Evolutionary conservation across 2,888 invertebrate genomes (phyloP).

Genomic region (Chloromyia formosa): DNA sequence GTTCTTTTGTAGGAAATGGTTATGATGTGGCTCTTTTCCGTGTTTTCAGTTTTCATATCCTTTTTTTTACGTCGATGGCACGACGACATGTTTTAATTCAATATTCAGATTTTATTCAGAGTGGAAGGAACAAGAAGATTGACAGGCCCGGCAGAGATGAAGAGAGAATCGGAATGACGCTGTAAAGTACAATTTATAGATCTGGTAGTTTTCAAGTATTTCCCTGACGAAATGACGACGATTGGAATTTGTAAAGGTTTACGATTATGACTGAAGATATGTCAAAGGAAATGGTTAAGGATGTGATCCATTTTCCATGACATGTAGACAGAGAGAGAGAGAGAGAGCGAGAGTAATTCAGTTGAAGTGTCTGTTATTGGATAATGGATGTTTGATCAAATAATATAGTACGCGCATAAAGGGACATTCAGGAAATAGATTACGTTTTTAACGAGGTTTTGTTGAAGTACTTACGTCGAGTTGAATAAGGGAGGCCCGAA

Average conservation of each 20-base stretch:
- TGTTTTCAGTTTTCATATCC: not conserved
- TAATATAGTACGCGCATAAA: too few relatives aligned
- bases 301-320: too few relatives aligned
- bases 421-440: too few relatives aligned
- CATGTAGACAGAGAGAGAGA: too few relatives aligned
- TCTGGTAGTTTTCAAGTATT: not conserved
- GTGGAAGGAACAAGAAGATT: not conserved
- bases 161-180: not conserved
- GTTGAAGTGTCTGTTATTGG: too few relatives aligned
- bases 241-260: slow-evolving; percentile 8
- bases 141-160: too few relatives aligned
- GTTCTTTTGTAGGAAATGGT: slow-evolving; percentile 9
- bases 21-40: not conserved
- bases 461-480: too few relatives aligned
- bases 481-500: too few relatives aligned
- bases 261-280: slow-evolving; percentile 2
- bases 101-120: slow-evolving; percentile 18
- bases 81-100: slow-evolving; percentile 15
- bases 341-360: too few relatives aligned
- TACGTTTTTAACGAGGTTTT: too few relatives aligned
- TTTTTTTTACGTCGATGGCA: slow-evolving; percentile 3
- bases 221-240: not conserved
- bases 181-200: slow-evolving; percentile 4
- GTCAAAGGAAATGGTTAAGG: too few relatives aligned
- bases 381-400: too few relatives aligned